Evolutionary conservation across 2,888 invertebrate genomes (phyloP), one percentile per base, ranked within the genome.

Genomic region (Pyralis farinalis): DNA sequence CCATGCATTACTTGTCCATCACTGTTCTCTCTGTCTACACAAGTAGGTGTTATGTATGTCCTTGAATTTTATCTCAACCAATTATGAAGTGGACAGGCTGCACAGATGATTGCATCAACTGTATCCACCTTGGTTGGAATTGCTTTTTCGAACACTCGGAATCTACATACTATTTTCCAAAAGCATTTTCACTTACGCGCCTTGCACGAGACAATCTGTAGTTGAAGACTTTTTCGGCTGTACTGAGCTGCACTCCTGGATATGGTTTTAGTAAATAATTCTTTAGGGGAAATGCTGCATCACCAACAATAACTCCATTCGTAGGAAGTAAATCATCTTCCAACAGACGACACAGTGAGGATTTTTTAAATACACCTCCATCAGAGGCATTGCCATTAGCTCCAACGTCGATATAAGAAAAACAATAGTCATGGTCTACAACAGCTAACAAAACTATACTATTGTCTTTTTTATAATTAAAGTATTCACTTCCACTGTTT

Each of bases 341-440:
- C 33, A 49, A 44, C 9, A 28, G 40, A 27, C 34, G 29, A 41
- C 31, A 40, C 9, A 49, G 16, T 12, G 28, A 32, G 32, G 34
- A 47, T 29, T 48, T 32, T 29, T 34, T 30, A 28, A 46, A 48
- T 28, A 47, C 45, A 39, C 51, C 52, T 28, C 49, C 4, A 16
- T 16, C 16, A 16, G 16, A 16, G 2, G 16, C 25, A 7, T 7
- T 32, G 8, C 46, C 46, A 41, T 41, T 37, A 37, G 43, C 39
- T 36, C 44, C 49, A 37, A 49, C 40, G 38, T 49, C 42, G 22
- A 46, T 42, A 44, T 49, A 49, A 32, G 20, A 30, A 47, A 64
- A 64, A 42, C 52, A 52, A 44, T 60, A 63, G 44, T 62, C 52
- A 46, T 53, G 49, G 44, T 61, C 58, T 34, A 52, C 57, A 45